Conservation (phyloP, 2,888 invertebrate species). For the Exocentrus adspersus region DNA sequence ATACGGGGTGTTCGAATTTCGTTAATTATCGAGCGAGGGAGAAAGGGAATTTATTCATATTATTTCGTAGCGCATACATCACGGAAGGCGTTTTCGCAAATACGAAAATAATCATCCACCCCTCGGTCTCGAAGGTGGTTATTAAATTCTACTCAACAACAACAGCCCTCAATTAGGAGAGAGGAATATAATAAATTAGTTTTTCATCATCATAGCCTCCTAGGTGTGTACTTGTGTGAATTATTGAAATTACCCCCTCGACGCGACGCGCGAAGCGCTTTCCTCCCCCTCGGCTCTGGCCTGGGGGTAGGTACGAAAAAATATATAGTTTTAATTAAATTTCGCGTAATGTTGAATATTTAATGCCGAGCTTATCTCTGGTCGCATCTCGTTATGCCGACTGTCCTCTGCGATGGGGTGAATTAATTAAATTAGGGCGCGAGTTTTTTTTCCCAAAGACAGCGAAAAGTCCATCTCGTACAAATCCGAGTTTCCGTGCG, state of each 20-base stretch:
- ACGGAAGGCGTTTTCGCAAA: conserved; percentile 20
- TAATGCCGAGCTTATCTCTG: not conserved
- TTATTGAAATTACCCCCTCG: conserved; percentile 10
- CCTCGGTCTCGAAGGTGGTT: conserved; percentile 21
- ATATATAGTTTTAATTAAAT: not conserved
- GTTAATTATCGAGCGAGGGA: too few relatives aligned
- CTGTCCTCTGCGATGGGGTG: not conserved
- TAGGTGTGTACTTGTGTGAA: conserved; percentile 18
- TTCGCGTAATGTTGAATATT: not conserved
- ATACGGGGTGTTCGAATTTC: too few relatives aligned
- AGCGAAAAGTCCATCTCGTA: too few relatives aligned
- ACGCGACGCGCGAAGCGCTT: too few relatives aligned
- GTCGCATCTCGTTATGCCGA: not conserved
- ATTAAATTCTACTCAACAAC: conserved; percentile 33
- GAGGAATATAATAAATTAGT: conserved; percentile 29
- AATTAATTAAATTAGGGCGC: conserved; percentile 1
- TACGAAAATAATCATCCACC: conserved; percentile 32
- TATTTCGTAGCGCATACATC: not conserved
- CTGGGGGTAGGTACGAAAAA: too few relatives aligned
- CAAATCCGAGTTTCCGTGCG: too few relatives aligned
- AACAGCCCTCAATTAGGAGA: conserved; percentile 32
- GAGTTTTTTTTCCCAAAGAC: not conserved
- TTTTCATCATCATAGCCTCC: conserved; percentile 20
- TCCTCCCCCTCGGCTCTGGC: not conserved
- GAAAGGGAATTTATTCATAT: too few relatives aligned